Base-by-base conservation (phyloP, 92 coral and sea anemone genomes). In the Desmophyllum pertusum region DNA sequence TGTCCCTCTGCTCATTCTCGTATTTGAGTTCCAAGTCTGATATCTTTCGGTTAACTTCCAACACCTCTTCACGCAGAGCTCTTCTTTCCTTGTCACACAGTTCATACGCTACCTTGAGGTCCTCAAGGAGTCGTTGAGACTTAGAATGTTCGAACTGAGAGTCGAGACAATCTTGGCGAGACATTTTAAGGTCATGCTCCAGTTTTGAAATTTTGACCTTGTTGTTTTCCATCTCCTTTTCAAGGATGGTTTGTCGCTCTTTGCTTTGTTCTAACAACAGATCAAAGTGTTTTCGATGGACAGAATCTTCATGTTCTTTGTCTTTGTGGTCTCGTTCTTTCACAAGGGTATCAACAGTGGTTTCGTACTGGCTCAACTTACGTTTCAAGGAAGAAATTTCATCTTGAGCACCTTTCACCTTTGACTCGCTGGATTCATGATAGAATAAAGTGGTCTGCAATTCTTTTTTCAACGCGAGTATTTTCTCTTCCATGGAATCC, bases 91-190 rank as follows among this genome's bases (percentile, higher is more conserved):
- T 76, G 35, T 96, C 95, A 30, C 82, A 86, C 79, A 87, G 83
- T 36, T 92, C 95, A 45, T 90, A 73, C 10, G 84, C 79, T 10
- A 83, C 85, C 79, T 89, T 86, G 1, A 96, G 80, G 83, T 96
- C 99, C 50, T 83, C 94, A n/a, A 92, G 90, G 10, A 94, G 90
- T 78, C 93, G 87, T 65, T 90, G 90, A 50, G 93, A 85, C 89
- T 91, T 92, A 64, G 93, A 88, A 31, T 84, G 85, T 69, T 92
- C 95, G 64, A 92, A 94, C 69, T 93, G 95, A 27, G 88, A 55
- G 80, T 94, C 96, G 66, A 96, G 93, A 36, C 88, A 92, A 55
- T 94, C 91, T 87, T 96, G 98, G 25, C 95, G 99, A 43, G 92
- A 88, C 83, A 83, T 84, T 79, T 92, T 96, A 75, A 89, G 83